Percentiles rank a stretch among this genome's conserved stretches.
Conservation (phyloP, 2,113 vertebrate species). For the Syngnathus scovelli region DNA sequence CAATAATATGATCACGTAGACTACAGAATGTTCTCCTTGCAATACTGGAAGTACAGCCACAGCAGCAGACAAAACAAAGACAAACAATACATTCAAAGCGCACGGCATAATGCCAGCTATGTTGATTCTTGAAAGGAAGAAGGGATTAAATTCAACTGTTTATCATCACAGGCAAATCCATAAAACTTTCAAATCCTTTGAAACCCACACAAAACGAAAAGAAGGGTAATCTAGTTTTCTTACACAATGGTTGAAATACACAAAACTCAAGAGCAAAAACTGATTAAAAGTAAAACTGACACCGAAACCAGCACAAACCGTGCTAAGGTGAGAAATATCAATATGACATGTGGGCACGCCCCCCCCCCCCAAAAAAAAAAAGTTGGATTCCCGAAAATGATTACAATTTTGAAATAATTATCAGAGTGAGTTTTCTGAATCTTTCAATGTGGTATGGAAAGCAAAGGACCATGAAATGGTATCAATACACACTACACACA, state of each 20-base stretch:
- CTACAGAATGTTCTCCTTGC: not conserved
- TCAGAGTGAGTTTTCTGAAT: not conserved
- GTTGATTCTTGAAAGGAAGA: slow-evolving; percentile 3
- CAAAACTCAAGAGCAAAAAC: not conserved
- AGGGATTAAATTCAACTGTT: slow-evolving; percentile 6
- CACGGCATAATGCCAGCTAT: slow-evolving; percentile 1
- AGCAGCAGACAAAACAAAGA: not conserved
- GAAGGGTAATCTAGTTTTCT: not conserved
- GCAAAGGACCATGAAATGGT: not conserved
- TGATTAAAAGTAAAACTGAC: not conserved
- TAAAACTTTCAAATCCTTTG: slow-evolving; percentile 3
- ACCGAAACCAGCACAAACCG: not conserved
- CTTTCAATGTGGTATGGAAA: not conserved
- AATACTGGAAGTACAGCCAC: not conserved
- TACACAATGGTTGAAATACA: not conserved
- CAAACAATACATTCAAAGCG: slow-evolving; percentile 1
- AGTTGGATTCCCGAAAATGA: no score
- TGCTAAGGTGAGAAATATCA: not conserved
- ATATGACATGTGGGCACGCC: not conserved
- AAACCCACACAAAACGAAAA: not conserved
- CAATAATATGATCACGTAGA: not conserved
- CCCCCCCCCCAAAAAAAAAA: not conserved
- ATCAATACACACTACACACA: not conserved
- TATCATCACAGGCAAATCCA: slow-evolving; percentile 3
- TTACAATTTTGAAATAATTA: no score